Base-by-base conservation (phyloP, 2,888 invertebrate genomes). In the Cheilosia urbana region DNA sequence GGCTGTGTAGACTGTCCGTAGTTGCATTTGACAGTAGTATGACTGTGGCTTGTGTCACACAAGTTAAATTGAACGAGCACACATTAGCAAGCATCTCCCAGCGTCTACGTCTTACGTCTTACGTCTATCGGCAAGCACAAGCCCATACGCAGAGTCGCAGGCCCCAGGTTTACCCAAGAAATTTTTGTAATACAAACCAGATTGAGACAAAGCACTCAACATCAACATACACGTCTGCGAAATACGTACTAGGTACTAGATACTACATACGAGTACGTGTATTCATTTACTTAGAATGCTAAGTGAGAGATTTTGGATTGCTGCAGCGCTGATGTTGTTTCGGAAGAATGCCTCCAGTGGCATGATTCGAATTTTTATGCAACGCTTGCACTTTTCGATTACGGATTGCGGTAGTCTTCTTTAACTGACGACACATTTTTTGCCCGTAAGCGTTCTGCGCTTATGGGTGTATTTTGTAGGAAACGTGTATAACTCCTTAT, bases 111-210 rank as follows among this genome's bases (percentile, higher is more conserved):
- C 69, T 73, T 45, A 51, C 66, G 72, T 68, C 69, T 73, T 75
- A 15, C 47, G 57, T 72, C 79, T 84, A 84, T 75, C 75, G 30
- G 60, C 65, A 66, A 71, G 73, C 51, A 68, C 21, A 57, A 45
- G 55, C 78, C 62, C 82, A 21, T 1, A 1, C 21, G 2, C 24
- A 24, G 24, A 42, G 57, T 73, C 78, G 40, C 60, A 49, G 72
- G 13, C 40, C 68, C 30, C 66, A 2, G 55, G 19, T 47, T 62
- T 66, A 51, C 68, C 47, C 21, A 19, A 21, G 21, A 55, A 45
- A 66, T 66, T 81, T 34, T 81, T 34, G 15, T 47, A 47, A 63
- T 62, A 72, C 37, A 73, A 83, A 78, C 68, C 83, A 69, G 78
- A 73, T 83, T 83, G 66, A 68, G 55, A 68, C 63, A 40, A 19